Evolutionary conservation across 2,888 invertebrate genomes (phyloP).

Genomic region (Hoplodrina ambigua): DNA sequence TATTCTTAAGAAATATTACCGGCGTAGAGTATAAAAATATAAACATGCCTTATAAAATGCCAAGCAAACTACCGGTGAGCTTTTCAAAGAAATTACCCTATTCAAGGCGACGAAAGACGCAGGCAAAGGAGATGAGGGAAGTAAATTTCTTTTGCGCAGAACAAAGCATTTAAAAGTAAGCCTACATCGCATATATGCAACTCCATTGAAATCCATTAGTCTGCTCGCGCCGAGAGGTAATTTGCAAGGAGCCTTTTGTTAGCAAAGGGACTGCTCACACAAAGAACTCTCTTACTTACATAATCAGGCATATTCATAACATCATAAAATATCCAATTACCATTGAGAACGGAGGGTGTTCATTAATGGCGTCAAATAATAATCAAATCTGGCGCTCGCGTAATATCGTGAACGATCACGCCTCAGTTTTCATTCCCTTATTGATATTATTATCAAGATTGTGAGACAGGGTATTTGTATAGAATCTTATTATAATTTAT

Average conservation of each 20-base stretch:
- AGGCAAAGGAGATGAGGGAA: constrained; percentile 79
- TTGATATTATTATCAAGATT: constrained; percentile 47
- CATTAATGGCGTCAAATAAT: constrained; percentile 79
- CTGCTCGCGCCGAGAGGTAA: constrained; percentile 81
- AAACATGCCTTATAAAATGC: constrained; percentile 68
- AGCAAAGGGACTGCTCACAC: constrained; percentile 79
- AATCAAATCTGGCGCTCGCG: constrained; percentile 73
- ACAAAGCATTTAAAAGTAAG: constrained; percentile 86
- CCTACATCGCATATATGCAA: constrained; percentile 84
- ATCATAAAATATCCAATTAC: constrained; percentile 82
- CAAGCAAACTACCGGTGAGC: constrained; percentile 72
- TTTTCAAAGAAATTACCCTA: constrained; percentile 82
- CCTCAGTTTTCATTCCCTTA: constrained; percentile 55
- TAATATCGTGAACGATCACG: constrained; percentile 62
- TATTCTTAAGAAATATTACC: constrained; percentile 67
- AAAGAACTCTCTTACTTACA: constrained; percentile 77
- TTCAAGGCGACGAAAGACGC: constrained; percentile 80
- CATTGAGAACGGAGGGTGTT: constrained; percentile 69
- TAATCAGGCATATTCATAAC: constrained; percentile 81
- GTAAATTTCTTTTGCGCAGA: constrained; percentile 85
- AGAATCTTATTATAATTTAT: constrained; percentile 23
- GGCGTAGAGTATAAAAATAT: constrained; percentile 65
- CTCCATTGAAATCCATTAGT: constrained; percentile 88
- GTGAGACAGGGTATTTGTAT: constrained; percentile 26
- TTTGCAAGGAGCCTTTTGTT: constrained; percentile 85